A percentile compares a stretch with the other conserved stretches of the same genome.
Conservation (phyloP, 2,113 vertebrate species). For the Pagrus major region DNA sequence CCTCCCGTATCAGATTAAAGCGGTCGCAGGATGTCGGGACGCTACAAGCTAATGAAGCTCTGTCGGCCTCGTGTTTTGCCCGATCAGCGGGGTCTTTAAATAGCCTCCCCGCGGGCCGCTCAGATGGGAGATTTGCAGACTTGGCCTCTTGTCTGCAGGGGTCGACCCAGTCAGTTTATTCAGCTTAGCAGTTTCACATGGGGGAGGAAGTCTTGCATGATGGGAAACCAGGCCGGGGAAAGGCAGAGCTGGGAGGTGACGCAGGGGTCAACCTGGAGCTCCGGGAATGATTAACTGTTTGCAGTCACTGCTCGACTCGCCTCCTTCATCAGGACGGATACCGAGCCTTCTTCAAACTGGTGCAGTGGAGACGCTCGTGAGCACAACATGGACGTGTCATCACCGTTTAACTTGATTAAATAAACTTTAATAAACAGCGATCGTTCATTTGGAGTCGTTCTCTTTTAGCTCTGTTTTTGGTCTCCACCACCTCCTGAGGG, state of each 20-base stretch:
- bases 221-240: slow-evolving; percentile 51
- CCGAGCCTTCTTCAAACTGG: no score
- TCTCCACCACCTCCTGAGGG: no score
- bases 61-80: slow-evolving; percentile 9
- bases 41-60: background rate
- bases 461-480: no score
- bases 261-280: slow-evolving; percentile 38
- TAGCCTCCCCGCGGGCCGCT: slow-evolving; percentile 42
- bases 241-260: slow-evolving; percentile 34
- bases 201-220: slow-evolving; percentile 54
- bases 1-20: no score
- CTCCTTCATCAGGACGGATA: background rate
- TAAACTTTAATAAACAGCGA: no score
- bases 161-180: slow-evolving; percentile 58
- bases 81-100: slow-evolving; percentile 56
- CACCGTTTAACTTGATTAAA: no score
- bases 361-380: no score
- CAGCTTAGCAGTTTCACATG: slow-evolving; percentile 73
- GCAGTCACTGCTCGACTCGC: slow-evolving; percentile 20
- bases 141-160: slow-evolving; percentile 26
- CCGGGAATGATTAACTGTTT: slow-evolving; percentile 46
- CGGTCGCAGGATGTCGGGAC: background rate
- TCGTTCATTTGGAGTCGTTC: no score
- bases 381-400: no score
- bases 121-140: slow-evolving; percentile 63